Conservation (phyloP, 2,888 invertebrate species). For the Himalopsyche tibetana region DNA sequence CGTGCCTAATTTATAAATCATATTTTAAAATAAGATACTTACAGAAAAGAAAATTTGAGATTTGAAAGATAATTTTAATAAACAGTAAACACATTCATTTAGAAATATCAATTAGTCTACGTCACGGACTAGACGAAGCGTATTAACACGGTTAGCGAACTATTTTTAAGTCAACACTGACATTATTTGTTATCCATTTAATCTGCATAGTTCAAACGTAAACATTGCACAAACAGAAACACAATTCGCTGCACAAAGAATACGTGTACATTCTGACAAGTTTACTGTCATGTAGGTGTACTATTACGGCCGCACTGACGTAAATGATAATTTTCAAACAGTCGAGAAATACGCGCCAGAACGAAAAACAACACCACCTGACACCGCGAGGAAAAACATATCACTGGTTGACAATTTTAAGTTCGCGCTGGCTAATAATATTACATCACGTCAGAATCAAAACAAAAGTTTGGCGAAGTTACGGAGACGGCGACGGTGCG, state of each 20-base stretch:
- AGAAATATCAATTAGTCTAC: constrained; percentile 6
- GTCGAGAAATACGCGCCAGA: background rate
- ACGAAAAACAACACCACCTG: constrained; percentile 5
- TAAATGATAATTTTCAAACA: background rate
- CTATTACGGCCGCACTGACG: background rate
- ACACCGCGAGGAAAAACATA: background rate
- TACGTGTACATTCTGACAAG: background rate
- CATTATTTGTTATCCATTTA: background rate
- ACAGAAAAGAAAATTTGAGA: constrained; percentile 5
- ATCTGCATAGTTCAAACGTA: background rate
- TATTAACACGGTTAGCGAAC: constrained; percentile 14
- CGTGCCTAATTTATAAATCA: too few species aligned
- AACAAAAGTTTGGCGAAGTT: background rate
- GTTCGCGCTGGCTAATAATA: constrained; percentile 17
- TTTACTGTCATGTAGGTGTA: background rate
- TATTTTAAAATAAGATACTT: background rate
- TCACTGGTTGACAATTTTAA: constrained; percentile 22
- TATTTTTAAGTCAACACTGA: constrained; percentile 32
- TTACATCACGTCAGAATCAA: constrained; percentile 26
- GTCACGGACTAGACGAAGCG: background rate
- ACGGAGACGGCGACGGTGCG: background rate
- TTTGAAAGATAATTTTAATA: constrained; percentile 9
- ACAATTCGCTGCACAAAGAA: background rate
- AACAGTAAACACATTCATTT: constrained; percentile 26
- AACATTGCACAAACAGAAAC: background rate